Conservation (phyloP, 2,797 vertebrate species). For the Borostomias antarcticus region DNA sequence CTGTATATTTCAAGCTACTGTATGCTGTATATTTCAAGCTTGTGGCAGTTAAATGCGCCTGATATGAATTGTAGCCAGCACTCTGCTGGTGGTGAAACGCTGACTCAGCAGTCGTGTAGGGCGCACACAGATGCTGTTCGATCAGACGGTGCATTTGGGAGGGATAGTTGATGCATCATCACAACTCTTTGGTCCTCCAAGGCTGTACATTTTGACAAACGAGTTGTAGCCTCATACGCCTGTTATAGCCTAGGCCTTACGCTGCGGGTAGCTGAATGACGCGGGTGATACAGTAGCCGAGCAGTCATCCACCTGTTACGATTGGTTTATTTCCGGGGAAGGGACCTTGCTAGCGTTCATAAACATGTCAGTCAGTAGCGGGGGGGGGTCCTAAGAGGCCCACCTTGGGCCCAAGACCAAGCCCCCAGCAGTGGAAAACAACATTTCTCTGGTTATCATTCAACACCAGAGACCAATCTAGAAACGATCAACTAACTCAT, state of each 20-base stretch:
- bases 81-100: not conserved
- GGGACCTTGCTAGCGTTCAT: not conserved
- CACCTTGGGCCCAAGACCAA: too few relatives aligned
- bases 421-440: too few relatives aligned
- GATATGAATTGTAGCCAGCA: constrained; percentile 1
- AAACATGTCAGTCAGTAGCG: too few relatives aligned
- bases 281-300: too few relatives aligned
- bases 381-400: too few relatives aligned
- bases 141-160: not conserved
- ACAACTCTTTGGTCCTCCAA: not conserved
- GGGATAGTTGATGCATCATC: not conserved
- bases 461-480: too few relatives aligned
- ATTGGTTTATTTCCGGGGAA: constrained; percentile 34
- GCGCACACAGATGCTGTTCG: not conserved
- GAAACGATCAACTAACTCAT: too few relatives aligned
- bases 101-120: not conserved
- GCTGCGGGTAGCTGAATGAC: too few relatives aligned
- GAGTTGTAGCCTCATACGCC: too few relatives aligned
- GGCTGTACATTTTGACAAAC: too few relatives aligned
- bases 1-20: not conserved
- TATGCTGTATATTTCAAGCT: not conserved
- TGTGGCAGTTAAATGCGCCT: constrained; percentile 10
- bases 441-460: too few relatives aligned
- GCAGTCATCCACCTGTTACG: constrained; percentile 51
- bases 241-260: too few relatives aligned